Percentiles rank a stretch among this genome's conserved stretches.
phyloP scores from a whole-genome alignment of 1,140 invertebrate species.

The Macrocentrus cingulum region DNA sequence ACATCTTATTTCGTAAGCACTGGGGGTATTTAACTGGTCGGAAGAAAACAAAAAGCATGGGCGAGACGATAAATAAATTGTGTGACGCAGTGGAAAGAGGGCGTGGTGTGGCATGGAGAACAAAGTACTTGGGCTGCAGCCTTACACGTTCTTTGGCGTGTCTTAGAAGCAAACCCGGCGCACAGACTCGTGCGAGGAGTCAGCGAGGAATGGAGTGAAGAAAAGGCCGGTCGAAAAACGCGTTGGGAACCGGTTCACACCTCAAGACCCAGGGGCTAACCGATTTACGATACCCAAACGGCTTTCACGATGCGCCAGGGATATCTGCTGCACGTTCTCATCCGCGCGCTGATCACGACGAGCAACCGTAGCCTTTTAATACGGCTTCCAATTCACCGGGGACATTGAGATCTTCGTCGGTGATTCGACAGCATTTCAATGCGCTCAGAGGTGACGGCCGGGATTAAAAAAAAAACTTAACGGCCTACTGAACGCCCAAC shows the following conservation, averaged over 20 bases:
- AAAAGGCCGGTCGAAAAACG: constrained; percentile 19
- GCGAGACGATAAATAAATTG: constrained; percentile 36
- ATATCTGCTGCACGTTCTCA: background rate
- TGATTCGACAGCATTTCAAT: background rate
- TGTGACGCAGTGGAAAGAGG: constrained; percentile 9
- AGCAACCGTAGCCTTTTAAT: background rate
- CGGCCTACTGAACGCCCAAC: background rate
- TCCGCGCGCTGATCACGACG: background rate
- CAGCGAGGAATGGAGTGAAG: background rate
- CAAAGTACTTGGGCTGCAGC: background rate
- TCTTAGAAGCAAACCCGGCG: background rate
- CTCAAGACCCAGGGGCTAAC: constrained; percentile 26
- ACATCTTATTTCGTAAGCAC: constrained; percentile 46
- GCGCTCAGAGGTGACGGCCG: background rate
- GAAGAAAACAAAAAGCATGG: constrained; percentile 40
- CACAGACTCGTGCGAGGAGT: background rate
- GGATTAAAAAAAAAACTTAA: no score
- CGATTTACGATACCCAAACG: constrained; percentile 32
- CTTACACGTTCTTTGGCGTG: background rate
- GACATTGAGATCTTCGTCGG: constrained; percentile 4
- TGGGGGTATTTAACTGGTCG: constrained; percentile 40
- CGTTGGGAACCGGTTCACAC: constrained; percentile 31
- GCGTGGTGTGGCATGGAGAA: background rate
- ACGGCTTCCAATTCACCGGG: background rate
- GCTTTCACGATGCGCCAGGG: constrained; percentile 28